Base-by-base conservation (phyloP, 2,888 invertebrate species). In the Acanthosepion lycidas region DNA sequence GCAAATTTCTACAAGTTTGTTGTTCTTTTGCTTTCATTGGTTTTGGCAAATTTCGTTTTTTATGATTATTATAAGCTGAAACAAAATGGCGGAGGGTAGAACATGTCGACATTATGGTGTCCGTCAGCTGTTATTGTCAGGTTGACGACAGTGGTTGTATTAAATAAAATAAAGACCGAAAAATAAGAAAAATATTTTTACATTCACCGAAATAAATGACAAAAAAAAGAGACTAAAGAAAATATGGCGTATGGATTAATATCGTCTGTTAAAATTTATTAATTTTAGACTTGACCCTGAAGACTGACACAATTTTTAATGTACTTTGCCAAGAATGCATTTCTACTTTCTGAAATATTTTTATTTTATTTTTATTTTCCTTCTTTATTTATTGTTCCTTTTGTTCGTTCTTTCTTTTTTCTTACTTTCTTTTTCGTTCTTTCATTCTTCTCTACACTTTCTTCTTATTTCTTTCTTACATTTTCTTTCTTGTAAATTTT, bases 81-180 rank as follows among this genome's bases (percentile, higher is more conserved):
- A 20, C 15, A 78, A 78, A 78, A 78, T 28, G 26, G 78, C 8
- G 28, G 78, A 26, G 28, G 42, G 42, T 42, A n/a, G 6, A 78
- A 78, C n/a, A 55, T 18, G 55, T 55, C 55, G 55, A 20, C 55
- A 55, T 55, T 55, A 55, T 55, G 55, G 78, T 78, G 78, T 78
- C 78, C 78, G 78, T 78, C 78, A 78, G 78, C 78, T 78, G 78
- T 78, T 78, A 78, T 78, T 28, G 78, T n/a, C 78, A 78, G 78
- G 28, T 26, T 20, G 64, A 64, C 23, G 64, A 64, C 78, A 78
- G 78, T 78, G 28, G 28, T 28, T n/a, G n/a, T 9, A 6, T 78
- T 78, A 78, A 28, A 28, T n/a, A 78, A 28, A 78, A 78, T 28
- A 28, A 78, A 28, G n/a, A 78, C 5, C 28, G 12, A 78, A 28